Evolutionary conservation across 2,888 invertebrate genomes (phyloP).

Genomic region (Lithophane socia): DNA sequence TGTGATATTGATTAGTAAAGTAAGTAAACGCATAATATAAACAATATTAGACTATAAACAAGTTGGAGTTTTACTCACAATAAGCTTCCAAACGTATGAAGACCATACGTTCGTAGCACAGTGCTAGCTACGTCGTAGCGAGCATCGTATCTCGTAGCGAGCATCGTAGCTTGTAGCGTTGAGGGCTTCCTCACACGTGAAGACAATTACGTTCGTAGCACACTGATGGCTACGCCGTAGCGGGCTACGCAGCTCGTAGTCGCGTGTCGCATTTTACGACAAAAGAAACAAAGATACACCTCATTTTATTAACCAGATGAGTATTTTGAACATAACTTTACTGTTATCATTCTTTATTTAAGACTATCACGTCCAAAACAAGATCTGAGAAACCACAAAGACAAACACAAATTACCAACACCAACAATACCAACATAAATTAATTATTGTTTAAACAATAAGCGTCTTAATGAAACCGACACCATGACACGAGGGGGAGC

Average conservation of each 20-base stretch:
- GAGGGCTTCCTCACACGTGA: background rate
- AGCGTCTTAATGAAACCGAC: slow-evolving; percentile 55
- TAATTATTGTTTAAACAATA: slow-evolving; percentile 64
- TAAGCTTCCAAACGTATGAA: background rate
- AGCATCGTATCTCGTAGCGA: background rate
- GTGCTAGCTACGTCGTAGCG: slow-evolving; percentile 6
- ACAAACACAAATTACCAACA: slow-evolving; percentile 43
- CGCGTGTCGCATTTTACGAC: rapidly evolving
- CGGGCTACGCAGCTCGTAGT: background rate
- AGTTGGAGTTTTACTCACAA: too few relatives aligned
- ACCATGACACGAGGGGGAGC: slow-evolving; percentile 21
- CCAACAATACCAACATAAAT: slow-evolving; percentile 41
- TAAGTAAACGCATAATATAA: too few relatives aligned
- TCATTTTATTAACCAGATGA: background rate
- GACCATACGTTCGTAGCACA: background rate
- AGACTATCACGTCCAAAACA: slow-evolving; percentile 8
- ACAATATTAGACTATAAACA: background rate
- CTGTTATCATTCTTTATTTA: background rate
- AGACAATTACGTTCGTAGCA: background rate
- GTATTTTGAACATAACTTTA: background rate
- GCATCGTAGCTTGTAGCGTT: background rate
- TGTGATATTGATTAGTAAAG: background rate
- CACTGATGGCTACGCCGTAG: background rate
- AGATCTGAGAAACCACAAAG: slow-evolving; percentile 27
- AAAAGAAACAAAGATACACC: background rate